Evolutionary conservation across 2,113 vertebrate genomes (phyloP), one percentile per base, ranked within the genome.

Genomic region (Ciconia boyciana): DNA sequence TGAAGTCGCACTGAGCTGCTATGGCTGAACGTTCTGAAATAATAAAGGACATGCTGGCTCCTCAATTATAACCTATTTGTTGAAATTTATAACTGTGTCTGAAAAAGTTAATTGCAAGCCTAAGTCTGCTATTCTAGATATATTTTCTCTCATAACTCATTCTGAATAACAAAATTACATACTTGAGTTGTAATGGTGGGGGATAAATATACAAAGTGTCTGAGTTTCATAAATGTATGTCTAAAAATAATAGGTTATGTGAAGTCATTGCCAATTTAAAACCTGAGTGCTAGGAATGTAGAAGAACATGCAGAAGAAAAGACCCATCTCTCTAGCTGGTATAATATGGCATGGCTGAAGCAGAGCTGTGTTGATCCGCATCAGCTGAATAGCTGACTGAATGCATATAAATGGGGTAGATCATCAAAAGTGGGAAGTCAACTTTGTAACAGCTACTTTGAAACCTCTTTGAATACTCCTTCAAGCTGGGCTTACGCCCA

Each of bases 1-100:
- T 93, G 96, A 97, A 94, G 60, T 95, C 71, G 2, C 60, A 19
- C 90, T 83, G 91, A 96, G 83, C 51, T 65, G 41, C 74, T 93
- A 3, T 85, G 49, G 51, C 65, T 94, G 88, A 94, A 83, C 76
- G 60, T 96, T 89, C 81, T 77, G 51, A 92, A 95, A 91, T 94
- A 94, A 91, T 83, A 95, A 91, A 96, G 86, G 89, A 96, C 95
- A 94, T 87, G 77, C 72, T 87, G 71, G 87, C 65, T 87, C 58
- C 87, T 97, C 75, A 87, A 71, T 97, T 97, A 90, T 78, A 95
- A 90, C 55, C 46, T 91, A 60, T 88, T 95, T 87, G 54, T 78
- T 95, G 68, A 93, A 77, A 94, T 92, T 65, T 93, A 92, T 91
- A 92, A 91, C 93, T 89, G 51, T 48, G 75, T 90, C 91, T 94